Base-by-base conservation (phyloP, 2,888 invertebrate genomes). In the Chymomyza caudatula region DNA sequence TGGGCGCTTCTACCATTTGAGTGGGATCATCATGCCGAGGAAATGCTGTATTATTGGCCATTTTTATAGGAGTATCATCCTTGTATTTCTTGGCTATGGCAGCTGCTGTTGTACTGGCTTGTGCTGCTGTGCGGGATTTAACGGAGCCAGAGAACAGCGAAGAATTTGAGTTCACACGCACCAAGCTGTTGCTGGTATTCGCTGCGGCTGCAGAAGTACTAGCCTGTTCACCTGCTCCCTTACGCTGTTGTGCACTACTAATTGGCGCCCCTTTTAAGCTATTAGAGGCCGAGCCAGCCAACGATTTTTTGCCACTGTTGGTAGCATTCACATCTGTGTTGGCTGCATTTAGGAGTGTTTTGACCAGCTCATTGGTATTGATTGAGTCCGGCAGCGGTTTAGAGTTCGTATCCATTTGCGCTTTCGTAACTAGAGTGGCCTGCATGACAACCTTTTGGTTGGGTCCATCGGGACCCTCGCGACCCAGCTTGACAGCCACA, bases 1-100 rank as follows among this genome's bases (percentile, higher is more conserved):
- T 93, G 0, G 96, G 96, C 0, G 96, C 96, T 70, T 95, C 94
- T 0, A 94, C 92, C 73, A 95, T 90, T 76, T 92, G 92, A 0
- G 93, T 92, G 29, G 91, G 90, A 76, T 91, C 90, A 63, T 90
- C 90, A 57, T 89, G 88, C 17, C 90, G 89, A 1, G 92, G 92
- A 75, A 92, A 92, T 22, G 90, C 90, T 37, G 90, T 90, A 55
- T 90, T 91, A 67, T 91, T 91, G 49, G 88, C 87, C 88, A 90
- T 90, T 78, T 90, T 90, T 8, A 91, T 89, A 2, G 90, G 89
- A 2, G 87, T 87, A 53, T 89, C 89, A 63, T 90, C 89, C 74
- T 90, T 90, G 67, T 88, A 90, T 83, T 81, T 91, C 73, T 85
- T 91, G 3, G 91, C 86, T 2, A 91, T 88, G 2, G 85, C 83